Conservation (phyloP, 1,140 invertebrate species). For the Venturia canescens region DNA sequence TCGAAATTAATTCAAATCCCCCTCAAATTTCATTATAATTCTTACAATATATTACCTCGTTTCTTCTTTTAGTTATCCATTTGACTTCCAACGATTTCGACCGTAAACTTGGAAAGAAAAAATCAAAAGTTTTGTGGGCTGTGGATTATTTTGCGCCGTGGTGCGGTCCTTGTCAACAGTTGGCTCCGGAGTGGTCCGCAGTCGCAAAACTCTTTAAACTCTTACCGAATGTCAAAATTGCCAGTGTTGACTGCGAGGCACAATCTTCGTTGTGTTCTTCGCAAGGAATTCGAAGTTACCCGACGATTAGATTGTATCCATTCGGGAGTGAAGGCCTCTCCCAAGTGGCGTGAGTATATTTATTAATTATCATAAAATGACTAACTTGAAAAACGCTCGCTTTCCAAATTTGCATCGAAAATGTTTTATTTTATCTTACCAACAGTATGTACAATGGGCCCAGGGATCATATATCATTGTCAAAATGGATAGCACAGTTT, state of each 20-base stretch:
- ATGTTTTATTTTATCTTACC: conserved; percentile 61
- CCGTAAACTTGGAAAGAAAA: conserved; percentile 76
- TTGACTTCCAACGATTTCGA: conserved; percentile 80
- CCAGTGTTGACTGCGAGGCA: conserved; percentile 83
- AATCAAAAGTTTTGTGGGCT: conserved; percentile 78
- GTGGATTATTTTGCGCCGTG: conserved; percentile 85
- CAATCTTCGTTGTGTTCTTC: conserved; percentile 79
- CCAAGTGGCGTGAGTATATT: conserved; percentile 77
- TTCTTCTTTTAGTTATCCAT: conserved; percentile 75
- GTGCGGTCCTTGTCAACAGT: conserved; percentile 83
- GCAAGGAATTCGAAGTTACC: conserved; percentile 83
- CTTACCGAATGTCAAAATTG: conserved; percentile 80
- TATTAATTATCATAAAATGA: too few relatives aligned
- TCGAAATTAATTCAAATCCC: too few relatives aligned
- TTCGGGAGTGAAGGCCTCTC: conserved; percentile 74
- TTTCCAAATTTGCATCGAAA: too few relatives aligned
- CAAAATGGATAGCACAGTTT: conserved; percentile 80
- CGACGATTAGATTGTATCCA: conserved; percentile 84
- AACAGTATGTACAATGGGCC: conserved; percentile 80
- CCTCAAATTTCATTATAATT: too few relatives aligned
- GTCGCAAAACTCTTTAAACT: conserved; percentile 75
- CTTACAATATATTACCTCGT: conserved; percentile 41
- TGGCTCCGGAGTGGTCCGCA: conserved; percentile 81
- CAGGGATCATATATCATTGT: conserved; percentile 79
- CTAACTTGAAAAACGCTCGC: conserved; percentile 28